These are phyloP conservation scores for Hemicordylus capensis DNA, from an alignment of 2,113 vertebrate genomes.

Conservation along the genomic window DNA sequence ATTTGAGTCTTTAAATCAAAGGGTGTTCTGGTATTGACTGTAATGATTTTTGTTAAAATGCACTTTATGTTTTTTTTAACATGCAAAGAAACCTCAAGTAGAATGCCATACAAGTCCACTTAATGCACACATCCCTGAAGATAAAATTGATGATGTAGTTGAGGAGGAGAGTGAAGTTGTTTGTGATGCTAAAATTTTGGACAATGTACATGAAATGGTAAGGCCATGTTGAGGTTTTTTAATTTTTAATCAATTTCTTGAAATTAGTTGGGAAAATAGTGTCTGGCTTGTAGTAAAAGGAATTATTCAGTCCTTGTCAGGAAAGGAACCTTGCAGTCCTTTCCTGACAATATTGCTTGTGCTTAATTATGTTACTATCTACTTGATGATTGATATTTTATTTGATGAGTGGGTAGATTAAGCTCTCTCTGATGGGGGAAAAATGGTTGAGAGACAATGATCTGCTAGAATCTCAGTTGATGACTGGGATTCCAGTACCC, in stretches of 20 bases:
- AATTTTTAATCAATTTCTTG: too few species aligned
- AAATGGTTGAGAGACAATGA: neutral
- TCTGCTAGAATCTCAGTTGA: neutral
- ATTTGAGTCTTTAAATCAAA: neutral
- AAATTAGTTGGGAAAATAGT: too few species aligned
- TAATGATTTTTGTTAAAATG: neutral
- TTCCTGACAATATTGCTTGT: neutral
- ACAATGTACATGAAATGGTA: slow-evolving; percentile 66
- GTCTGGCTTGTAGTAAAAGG: neutral
- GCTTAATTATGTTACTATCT: neutral
- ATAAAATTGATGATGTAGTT: slow-evolving; percentile 19
- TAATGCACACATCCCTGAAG: neutral
- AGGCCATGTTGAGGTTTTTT: slow-evolving; percentile 38
- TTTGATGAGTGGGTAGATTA: too few species aligned
- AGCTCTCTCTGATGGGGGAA: too few species aligned
- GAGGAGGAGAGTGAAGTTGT: slow-evolving; percentile 4
- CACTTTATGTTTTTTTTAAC: slow-evolving; percentile 19
- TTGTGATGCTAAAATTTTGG: slow-evolving; percentile 35
- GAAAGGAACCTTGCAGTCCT: neutral
- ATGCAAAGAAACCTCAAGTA: slow-evolving; percentile 70
- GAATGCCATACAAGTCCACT: slow-evolving; percentile 75
- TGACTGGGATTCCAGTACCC: neutral
- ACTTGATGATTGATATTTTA: neutral
- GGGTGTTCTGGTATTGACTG: neutral
- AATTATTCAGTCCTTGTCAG: neutral